Percentiles rank a stretch among this genome's conserved stretches.
Conservation (phyloP, 1,140 invertebrate species). For the Aleiodes sp. region DNA sequence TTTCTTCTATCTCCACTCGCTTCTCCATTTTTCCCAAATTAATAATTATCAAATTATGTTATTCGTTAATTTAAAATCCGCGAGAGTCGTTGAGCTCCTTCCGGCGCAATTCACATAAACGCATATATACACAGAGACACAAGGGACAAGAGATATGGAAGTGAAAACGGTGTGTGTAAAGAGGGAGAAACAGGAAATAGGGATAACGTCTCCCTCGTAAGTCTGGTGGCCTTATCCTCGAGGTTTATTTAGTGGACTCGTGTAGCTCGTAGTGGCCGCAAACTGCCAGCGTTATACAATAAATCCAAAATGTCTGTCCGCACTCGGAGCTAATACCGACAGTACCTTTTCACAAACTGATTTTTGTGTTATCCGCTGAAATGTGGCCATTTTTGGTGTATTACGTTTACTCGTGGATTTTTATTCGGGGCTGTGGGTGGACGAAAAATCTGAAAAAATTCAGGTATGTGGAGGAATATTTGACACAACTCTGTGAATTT, state of each 20-base stretch:
- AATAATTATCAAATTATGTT: conserved; percentile 44
- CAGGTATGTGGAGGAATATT: no score
- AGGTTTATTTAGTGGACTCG: conserved; percentile 59
- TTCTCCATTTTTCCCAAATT: no score
- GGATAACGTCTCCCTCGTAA: conserved; percentile 40
- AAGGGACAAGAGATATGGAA: conserved; percentile 1
- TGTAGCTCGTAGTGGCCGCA: conserved; percentile 52
- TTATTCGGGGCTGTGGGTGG: no score
- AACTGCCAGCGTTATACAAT: conserved; percentile 33
- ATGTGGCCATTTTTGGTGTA: conserved; percentile 19
- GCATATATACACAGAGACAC: background rate
- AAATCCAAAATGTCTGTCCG: conserved; percentile 55
- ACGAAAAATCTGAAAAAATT: no score
- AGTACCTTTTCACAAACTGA: conserved; percentile 13
- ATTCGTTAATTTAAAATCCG: conserved; percentile 55
- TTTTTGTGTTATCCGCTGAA: conserved; percentile 48
- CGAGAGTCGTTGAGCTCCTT: conserved; percentile 45
- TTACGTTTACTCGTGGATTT: no score
- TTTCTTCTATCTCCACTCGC: no score
- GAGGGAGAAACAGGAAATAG: conserved; percentile 24
- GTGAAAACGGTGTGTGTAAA: background rate
- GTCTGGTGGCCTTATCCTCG: conserved; percentile 46
- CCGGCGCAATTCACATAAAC: conserved; percentile 43
- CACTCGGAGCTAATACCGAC: conserved; percentile 31
- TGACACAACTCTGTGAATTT: no score